These are phyloP conservation scores for Orchestes rusci DNA, from an alignment of 2,888 invertebrate species.

Conservation along the genomic window DNA sequence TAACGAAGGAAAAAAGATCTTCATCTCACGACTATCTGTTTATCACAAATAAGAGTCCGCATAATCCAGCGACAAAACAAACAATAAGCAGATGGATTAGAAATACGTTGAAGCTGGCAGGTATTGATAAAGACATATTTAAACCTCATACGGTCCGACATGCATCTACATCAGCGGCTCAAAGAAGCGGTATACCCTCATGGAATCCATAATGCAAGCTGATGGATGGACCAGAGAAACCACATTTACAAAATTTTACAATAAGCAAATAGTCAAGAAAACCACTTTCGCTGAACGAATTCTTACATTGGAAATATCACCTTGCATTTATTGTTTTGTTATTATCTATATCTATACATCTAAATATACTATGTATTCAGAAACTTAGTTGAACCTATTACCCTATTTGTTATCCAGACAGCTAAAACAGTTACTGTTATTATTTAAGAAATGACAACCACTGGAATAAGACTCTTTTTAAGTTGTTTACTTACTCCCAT, in stretches of 20 bases:
- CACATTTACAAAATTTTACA: background rate
- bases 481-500: too few species aligned
- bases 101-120: too few species aligned
- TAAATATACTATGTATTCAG: too few species aligned
- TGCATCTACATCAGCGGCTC: background rate
- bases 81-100: background rate
- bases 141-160: background rate
- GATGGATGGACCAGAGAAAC: background rate
- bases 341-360: too few species aligned
- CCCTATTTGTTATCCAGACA: too few species aligned
- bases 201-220: background rate
- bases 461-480: too few species aligned
- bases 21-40: background rate
- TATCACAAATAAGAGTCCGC: background rate
- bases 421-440: background rate
- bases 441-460: background rate
- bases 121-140: background rate
- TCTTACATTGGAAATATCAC: background rate
- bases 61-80: background rate
- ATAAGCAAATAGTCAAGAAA: background rate
- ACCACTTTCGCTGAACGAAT: background rate
- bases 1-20: too few species aligned
- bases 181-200: background rate
- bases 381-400: too few species aligned
- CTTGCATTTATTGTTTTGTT: background rate